These are phyloP conservation scores for Macquaria ambigua DNA, from an alignment of 2,113 vertebrate genomes.

Conservation along the genomic window DNA sequence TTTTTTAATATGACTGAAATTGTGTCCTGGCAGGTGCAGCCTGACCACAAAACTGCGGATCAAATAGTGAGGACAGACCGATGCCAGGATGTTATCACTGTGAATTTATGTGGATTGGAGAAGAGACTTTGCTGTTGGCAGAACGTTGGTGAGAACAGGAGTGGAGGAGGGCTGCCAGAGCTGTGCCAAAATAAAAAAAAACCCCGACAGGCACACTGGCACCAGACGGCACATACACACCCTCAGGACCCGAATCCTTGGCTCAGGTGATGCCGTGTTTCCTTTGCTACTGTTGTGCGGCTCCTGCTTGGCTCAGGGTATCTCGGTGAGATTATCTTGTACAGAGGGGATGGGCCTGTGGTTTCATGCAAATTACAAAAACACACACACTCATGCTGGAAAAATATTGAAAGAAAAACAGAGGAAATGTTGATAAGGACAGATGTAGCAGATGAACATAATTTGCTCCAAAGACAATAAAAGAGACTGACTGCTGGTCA, in stretches of 20 bases:
- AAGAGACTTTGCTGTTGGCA: slow-evolving; percentile 36
- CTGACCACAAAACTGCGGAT: not conserved
- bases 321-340: slow-evolving; percentile 44
- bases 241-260: slow-evolving; percentile 5
- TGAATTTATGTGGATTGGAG: slow-evolving; percentile 47
- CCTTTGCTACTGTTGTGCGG: slow-evolving; percentile 45
- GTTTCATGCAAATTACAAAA: slow-evolving; percentile 16
- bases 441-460: not conserved
- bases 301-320: slow-evolving; percentile 16
- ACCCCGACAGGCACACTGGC: slow-evolving; percentile 5
- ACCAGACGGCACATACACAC: slow-evolving; percentile 9
- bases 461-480: too few relatives aligned
- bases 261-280: slow-evolving; percentile 14
- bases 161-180: slow-evolving; percentile 15
- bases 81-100: slow-evolving; percentile 42
- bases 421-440: not conserved
- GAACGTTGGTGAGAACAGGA: slow-evolving; percentile 23
- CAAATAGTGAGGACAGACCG: slow-evolving; percentile 20
- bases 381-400: not conserved
- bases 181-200: not conserved
- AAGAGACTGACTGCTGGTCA: too few relatives aligned
- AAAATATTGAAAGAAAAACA: not conserved
- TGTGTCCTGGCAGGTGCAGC: slow-evolving; percentile 2
- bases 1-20: not conserved
- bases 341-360: not conserved